phyloP scores from a whole-genome alignment of 2,113 vertebrate species.

The Acrocephalus kingi region DNA sequence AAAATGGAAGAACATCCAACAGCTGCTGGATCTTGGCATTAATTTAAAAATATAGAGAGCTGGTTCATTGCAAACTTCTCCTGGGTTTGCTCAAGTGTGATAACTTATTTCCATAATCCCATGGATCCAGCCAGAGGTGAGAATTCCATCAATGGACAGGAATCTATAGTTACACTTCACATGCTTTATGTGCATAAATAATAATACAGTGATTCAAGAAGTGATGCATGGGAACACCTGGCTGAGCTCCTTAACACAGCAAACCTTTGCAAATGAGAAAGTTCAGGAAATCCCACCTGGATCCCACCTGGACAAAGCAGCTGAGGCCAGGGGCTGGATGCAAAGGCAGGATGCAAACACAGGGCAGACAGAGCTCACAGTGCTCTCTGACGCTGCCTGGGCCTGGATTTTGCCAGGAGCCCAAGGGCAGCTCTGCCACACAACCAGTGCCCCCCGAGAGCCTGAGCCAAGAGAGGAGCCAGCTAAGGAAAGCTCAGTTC shows the following conservation, averaged over 20 bases:
- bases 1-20: neutral
- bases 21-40: neutral
- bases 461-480: neutral
- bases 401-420: neutral
- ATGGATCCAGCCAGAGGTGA: neutral
- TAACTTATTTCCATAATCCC: neutral
- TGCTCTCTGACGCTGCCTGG: neutral
- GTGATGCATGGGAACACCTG: neutral
- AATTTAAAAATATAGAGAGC: neutral
- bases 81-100: neutral
- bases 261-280: neutral
- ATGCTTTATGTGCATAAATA: neutral
- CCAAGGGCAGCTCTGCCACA: neutral
- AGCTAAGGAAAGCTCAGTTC: neutral
- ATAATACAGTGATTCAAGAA: neutral
- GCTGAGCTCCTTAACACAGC: neutral
- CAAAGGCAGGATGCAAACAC: neutral
- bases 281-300: neutral
- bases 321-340: neutral
- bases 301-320: neutral
- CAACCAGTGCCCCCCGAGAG: fast-evolving
- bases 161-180: neutral
- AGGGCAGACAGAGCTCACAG: fast-evolving
- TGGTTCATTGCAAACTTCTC: neutral
- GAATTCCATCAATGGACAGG: neutral